Evolutionary conservation across 2,888 invertebrate genomes (phyloP), one percentile per base, ranked within the genome.

Genomic region (Drosophila histrio): DNA sequence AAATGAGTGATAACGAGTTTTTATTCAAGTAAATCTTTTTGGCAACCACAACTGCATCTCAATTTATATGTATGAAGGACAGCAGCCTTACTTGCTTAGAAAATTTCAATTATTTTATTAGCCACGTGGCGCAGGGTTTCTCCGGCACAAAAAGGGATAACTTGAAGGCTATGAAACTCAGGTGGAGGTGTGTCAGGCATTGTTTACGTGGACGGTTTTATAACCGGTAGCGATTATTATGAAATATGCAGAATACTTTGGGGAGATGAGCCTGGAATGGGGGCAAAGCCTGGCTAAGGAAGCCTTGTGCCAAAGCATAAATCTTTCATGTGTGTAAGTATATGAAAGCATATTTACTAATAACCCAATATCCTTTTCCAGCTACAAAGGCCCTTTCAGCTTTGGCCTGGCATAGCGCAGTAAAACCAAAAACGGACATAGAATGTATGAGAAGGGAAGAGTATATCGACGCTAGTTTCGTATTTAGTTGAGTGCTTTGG

Each of bases 51-150:
- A 53, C 28, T 59, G 39, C 49, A 53, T 32, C 19, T 43, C 57
- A 74, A 66, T 62, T 84, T 46, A 47, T 52, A 44, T 41, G 49
- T 41, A 50, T n/a, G 28, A 36, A 22, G 36, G 43, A 17, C 24
- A 47, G 39, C 39, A 57, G 62, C 46, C 63, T 70, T 60, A 56
- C 60, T 72, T 73, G 81, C 87, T 81, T 58, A 54, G 64, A 79
- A 72, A 87, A 87, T 84, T 84, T 84, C 82, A 84, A 87, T 87
- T 87, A 84, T 84, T 84, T 84, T 87, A 82, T 87, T 84, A 84
- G 85, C 83, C 78, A 72, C 72, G 61, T 80, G 77, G 72, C 63
- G 67, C 50, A 61, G 53, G 67, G 68, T 49, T 81, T 73, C 83
- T 19, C 53, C 65, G 30, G 41, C 63, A 69, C 57, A 39, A 68